Percentiles rank a stretch among this genome's conserved stretches.
These are phyloP conservation scores for Bruchidius siliquastri DNA, from an alignment of 2,888 invertebrate genomes.

Conservation along the genomic window DNA sequence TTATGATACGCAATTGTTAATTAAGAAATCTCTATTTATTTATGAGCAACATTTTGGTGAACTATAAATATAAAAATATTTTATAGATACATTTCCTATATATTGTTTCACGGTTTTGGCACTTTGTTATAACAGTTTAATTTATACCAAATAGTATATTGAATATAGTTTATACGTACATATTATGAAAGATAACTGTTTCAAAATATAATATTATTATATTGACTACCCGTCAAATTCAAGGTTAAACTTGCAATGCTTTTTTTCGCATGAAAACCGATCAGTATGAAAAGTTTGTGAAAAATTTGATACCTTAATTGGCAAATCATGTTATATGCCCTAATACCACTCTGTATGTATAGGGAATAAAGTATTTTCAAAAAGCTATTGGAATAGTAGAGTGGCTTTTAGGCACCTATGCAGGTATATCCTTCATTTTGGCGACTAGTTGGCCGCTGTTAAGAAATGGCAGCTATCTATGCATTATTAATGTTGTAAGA, in stretches of 20 bases:
- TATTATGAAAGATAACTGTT: neutral
- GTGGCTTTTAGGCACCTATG: neutral
- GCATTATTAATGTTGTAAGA: neutral
- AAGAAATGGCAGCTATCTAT: neutral
- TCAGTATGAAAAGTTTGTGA: neutral
- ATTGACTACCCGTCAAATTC: neutral
- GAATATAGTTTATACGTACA: neutral
- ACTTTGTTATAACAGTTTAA: neutral
- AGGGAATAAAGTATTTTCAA: too few relatives aligned
- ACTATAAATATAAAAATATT: neutral
- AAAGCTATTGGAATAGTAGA: too few relatives aligned
- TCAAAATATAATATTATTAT: neutral
- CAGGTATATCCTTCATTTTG: neutral
- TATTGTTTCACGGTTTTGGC: neutral
- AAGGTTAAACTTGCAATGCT: neutral
- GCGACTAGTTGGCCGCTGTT: neutral
- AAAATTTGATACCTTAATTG: too few relatives aligned
- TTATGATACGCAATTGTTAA: neutral
- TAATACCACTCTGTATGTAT: too few relatives aligned
- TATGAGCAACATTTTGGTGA: neutral
- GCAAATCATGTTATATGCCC: neutral
- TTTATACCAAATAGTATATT: neutral
- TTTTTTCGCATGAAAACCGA: neutral
- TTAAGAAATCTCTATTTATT: neutral
- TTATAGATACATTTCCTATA: neutral